Evolutionary conservation across 1,140 invertebrate species (phyloP), one percentile per base, ranked within the genome.

Genomic region (Pollicipes pollicipes): DNA sequence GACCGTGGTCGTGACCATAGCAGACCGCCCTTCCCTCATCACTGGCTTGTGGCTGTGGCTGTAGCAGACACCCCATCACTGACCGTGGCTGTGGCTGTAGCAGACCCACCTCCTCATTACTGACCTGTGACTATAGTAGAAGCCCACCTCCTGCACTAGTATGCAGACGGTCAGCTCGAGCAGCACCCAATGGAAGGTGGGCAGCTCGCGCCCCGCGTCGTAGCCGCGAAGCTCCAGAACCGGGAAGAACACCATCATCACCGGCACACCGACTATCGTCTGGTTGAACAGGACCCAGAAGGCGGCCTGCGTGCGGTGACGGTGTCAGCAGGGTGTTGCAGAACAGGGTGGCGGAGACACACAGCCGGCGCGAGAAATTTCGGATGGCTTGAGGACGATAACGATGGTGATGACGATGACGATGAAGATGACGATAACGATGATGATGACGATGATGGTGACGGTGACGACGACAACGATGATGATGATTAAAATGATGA

Each of bases 111-210:
- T 37, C 31, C 24, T 70, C n/a, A n/a, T n/a, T 31, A 21, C 29
- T 70, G 45, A 75, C 87, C 89, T 86, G 79, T 93, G 91, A 8
- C 88, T 88, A 78, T 94, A 94, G 78, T 93, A 94, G 79, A 95
- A 93, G 72, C 85, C 85, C 74, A 91, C 83, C 80, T 94, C 91
- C 79, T 93, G 90, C 72, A 88, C 84, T 29, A 93, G 78, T 73
- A 90, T 87, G 78, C 88, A 90, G 27, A 91, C 81, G 8, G 85
- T 86, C 29, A 93, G 81, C 79, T 93, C 89, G 35, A 88, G 83
- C 13, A 92, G 80, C 10, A 91, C 88, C 88, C 89, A 89, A 74
- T 90, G 88, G 76, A 93, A 91, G 3, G 88, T 89, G 0, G 91
- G 91, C 68, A 94, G 79, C 75, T 88, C 85, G 27, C 85, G 81